phyloP scores from a whole-genome alignment of 2,888 invertebrate genomes.

The Muscina levida region DNA sequence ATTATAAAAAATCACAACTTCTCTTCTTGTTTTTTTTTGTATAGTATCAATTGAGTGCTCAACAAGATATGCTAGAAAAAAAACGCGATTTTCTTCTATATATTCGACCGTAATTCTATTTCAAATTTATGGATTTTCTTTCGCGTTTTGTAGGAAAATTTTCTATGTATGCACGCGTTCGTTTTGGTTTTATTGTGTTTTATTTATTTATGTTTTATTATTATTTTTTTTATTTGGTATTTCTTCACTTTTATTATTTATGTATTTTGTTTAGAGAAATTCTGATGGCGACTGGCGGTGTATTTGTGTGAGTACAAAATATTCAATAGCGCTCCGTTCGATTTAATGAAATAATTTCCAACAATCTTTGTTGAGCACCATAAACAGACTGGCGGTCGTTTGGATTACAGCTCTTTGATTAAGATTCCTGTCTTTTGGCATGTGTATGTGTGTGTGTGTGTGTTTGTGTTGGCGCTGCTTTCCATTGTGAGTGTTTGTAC shows the following conservation, averaged over 20 bases:
- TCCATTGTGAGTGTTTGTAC: background rate
- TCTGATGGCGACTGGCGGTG: background rate
- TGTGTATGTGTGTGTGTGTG: conserved; percentile 8
- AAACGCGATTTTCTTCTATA: conserved; percentile 32
- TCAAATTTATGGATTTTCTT: too few relatives aligned
- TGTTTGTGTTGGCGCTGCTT: background rate
- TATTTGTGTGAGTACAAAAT: background rate
- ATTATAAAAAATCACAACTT: background rate
- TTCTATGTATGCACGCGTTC: conserved; percentile 41
- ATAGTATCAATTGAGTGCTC: too few relatives aligned
- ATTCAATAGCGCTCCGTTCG: conserved; percentile 40
- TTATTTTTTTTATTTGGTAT: conserved; percentile 34
- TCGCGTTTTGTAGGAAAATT: conserved; percentile 25
- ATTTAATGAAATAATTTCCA: conserved; percentile 14
- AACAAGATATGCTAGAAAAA: background rate
- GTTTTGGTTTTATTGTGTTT: conserved; percentile 27
- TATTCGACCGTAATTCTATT: too few relatives aligned
- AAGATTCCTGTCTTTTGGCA: conserved; percentile 30
- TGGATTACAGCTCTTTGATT: conserved; percentile 45
- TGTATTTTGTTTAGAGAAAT: background rate
- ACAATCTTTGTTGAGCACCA: conserved; percentile 61
- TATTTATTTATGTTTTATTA: conserved; percentile 1
- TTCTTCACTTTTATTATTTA: conserved; percentile 34
- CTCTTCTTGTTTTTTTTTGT: background rate
- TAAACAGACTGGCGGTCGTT: conserved; percentile 61